Base-by-base conservation (phyloP, 2,797 vertebrate genomes). In the Florisuga fusca region DNA sequence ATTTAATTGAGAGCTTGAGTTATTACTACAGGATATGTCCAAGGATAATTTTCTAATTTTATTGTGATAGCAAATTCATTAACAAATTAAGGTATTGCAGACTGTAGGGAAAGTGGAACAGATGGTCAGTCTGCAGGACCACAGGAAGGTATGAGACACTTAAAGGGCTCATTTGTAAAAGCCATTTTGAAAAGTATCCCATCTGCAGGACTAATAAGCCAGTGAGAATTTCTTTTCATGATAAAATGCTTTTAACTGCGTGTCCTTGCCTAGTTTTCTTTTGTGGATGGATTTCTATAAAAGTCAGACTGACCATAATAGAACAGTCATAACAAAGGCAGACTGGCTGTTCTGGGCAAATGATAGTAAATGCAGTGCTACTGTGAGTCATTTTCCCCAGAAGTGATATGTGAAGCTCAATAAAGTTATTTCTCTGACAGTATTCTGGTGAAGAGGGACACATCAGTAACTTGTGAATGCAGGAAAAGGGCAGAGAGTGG, bases 271-370 rank as follows among this genome's bases (percentile, higher is more conserved):
- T 57, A n/a, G 74, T 78, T 88, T 87, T 90, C 82, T 86, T 81
- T 51, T 76, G 48, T 15, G 12, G 92, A 50, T 57, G 53, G 66
- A 51, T 91, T 93, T 93, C 94, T 89, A 31, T 73, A 87, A 76
- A 94, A 95, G 95, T 96, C 96, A 96, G 94, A 92, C 94, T 95
- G 93, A 94, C 94, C 94, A 93, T 69, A 83, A 59, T 15, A 66
- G 84, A 81, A 67, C 43, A 96, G 94, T 86, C 95, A 94, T 90
- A 95, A 93, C 89, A 96, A 96, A 88, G 92, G 73, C 10, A 91
- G 94, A 43, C 87, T 80, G 64, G 76, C 89, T 94, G 46, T 53
- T 89, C 91, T 89, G 87, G 73, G 69, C 38, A 57, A 91, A 25
- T 41, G 55, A 75, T 69, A 78, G 93, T 89, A 90, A 96, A 89